These are phyloP conservation scores for Pseudochromis fuscus DNA, from an alignment of 2,797 vertebrate species.

Conservation along the genomic window DNA sequence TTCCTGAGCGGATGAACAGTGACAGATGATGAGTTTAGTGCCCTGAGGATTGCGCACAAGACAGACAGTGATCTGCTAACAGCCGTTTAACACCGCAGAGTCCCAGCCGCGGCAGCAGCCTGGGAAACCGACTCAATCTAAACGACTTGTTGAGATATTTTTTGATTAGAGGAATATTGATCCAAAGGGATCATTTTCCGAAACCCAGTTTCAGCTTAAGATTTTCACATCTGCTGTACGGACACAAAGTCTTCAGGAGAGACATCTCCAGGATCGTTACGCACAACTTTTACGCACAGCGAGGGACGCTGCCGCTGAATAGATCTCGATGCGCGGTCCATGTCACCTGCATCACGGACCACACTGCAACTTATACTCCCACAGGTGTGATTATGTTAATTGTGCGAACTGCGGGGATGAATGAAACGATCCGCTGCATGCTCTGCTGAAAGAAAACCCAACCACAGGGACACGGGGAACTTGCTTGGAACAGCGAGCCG, in stretches of 20 bases:
- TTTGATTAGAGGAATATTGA: neutral
- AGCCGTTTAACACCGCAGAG: slow-evolving; percentile 63
- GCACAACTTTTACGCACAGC: slow-evolving; percentile 80
- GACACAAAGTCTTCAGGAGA: slow-evolving; percentile 32
- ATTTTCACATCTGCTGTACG: neutral
- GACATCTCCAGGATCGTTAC: slow-evolving; percentile 52
- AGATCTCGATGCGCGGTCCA: slow-evolving; percentile 39
- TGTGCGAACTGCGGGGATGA: slow-evolving; percentile 57
- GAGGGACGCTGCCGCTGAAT: slow-evolving; percentile 23
- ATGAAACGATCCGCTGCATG: slow-evolving; percentile 46
- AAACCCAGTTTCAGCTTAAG: neutral
- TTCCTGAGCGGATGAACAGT: slow-evolving; percentile 77
- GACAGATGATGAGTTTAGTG: slow-evolving; percentile 80
- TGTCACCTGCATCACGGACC: slow-evolving; percentile 33
- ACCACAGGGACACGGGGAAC: slow-evolving; percentile 56
- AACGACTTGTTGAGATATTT: slow-evolving; percentile 39
- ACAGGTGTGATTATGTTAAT: slow-evolving; percentile 73
- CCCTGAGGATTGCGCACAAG: slow-evolving; percentile 77
- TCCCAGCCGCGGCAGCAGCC: slow-evolving; percentile 41
- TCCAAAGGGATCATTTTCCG: neutral
- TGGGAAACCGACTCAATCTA: slow-evolving; percentile 26
- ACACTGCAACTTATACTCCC: slow-evolving; percentile 27
- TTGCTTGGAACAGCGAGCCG: slow-evolving; percentile 65
- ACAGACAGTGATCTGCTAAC: slow-evolving; percentile 76
- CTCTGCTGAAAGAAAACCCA: slow-evolving; percentile 56